Evolutionary conservation across 2,113 vertebrate species (phyloP).

Genomic region (Haplochromis burtoni): DNA sequence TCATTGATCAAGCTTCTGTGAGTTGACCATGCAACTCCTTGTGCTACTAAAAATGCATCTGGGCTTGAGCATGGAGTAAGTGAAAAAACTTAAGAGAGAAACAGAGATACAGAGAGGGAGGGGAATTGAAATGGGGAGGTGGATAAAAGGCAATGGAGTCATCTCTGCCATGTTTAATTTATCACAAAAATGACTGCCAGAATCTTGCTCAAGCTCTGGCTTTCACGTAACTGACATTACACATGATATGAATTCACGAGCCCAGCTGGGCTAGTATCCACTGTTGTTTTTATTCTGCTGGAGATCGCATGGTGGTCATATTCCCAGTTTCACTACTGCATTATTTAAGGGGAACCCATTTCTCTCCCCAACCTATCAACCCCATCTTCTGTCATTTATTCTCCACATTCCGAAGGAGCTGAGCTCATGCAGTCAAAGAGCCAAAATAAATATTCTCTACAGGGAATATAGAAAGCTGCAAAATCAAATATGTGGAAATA

Average conservation of each 20-base stretch:
- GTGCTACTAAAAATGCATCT: background rate
- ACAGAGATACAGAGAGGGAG: background rate
- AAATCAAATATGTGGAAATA: background rate
- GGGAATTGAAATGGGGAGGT: background rate
- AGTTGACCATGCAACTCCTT: background rate
- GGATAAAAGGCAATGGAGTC: constrained; percentile 50
- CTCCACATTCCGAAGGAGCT: background rate
- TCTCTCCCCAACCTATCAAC: constrained; percentile 7
- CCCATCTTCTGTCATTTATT: background rate
- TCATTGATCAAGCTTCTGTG: background rate
- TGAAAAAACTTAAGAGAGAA: background rate
- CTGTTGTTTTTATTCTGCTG: constrained; percentile 26
- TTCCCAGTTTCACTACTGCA: constrained; percentile 43
- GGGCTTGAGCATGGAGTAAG: background rate
- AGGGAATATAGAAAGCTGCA: background rate
- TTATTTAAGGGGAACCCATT: constrained; percentile 59
- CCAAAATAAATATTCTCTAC: background rate
- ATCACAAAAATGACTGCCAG: constrained; percentile 39
- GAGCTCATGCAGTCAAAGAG: background rate
- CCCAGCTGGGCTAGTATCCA: constrained; percentile 7
- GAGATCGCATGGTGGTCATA: constrained; percentile 32
- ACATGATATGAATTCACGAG: constrained; percentile 35
- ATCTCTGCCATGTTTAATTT: constrained; percentile 65
- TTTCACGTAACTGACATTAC: constrained; percentile 58
- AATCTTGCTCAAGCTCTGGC: constrained; percentile 28